Conservation (phyloP, 2,797 vertebrate species). For the Salmo trutta region DNA sequence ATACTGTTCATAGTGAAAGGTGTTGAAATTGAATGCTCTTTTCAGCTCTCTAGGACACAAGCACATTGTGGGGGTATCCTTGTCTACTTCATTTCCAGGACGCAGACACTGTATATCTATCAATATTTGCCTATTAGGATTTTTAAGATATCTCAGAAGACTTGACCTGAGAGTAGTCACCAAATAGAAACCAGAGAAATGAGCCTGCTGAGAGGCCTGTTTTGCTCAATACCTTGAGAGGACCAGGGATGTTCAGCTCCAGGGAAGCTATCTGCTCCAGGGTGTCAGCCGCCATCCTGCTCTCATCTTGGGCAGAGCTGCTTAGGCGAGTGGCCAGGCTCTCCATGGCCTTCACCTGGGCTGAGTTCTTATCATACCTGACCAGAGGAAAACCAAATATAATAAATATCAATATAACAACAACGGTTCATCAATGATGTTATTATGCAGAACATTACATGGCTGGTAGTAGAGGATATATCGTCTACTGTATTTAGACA, state of each 20-base stretch:
- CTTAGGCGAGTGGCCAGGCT: slow-evolving; percentile 52
- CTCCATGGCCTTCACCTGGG: slow-evolving; percentile 63
- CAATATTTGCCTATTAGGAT: too few relatives aligned
- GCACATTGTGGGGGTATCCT: too few relatives aligned
- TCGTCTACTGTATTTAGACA: not conserved
- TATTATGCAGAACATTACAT: not conserved
- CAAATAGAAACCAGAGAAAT: not conserved
- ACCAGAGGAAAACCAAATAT: not conserved
- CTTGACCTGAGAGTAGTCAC: not conserved
- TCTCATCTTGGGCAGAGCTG: slow-evolving; percentile 60
- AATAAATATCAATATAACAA: not conserved
- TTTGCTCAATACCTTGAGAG: slow-evolving; percentile 61
- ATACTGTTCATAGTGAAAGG: not conserved
- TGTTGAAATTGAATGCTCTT: not conserved
- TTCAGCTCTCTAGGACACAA: not conserved
- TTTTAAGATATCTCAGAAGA: too few relatives aligned
- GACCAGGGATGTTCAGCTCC: slow-evolving; percentile 53
- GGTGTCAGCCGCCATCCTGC: slow-evolving; percentile 50
- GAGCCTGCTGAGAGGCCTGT: not conserved
- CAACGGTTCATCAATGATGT: slow-evolving; percentile 34
- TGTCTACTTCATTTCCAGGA: not conserved
- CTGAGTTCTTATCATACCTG: slow-evolving; percentile 65
- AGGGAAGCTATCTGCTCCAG: slow-evolving; percentile 61
- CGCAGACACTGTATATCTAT: not conserved
- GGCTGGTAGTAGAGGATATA: not conserved